A percentile compares a stretch with the other conserved stretches of the same genome.
Conservation (phyloP, 2,888 invertebrate species). For the Cinara cedri region DNA sequence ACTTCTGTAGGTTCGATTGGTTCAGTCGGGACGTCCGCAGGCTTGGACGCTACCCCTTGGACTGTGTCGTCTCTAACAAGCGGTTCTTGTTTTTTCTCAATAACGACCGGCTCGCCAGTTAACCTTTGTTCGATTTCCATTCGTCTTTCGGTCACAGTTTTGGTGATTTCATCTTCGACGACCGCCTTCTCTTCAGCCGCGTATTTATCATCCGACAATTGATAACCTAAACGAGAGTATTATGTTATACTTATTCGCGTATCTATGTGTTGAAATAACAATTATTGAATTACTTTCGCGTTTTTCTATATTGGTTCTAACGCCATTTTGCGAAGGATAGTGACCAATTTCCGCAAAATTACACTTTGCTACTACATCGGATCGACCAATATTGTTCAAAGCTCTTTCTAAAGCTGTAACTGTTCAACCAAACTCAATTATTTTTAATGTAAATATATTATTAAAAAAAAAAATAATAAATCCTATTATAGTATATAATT, state of each 20-base stretch:
- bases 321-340: slow-evolving; percentile 28
- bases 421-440: slow-evolving; percentile 59
- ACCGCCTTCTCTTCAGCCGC: slow-evolving; percentile 80
- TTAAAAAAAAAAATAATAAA: no score
- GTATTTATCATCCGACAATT: slow-evolving; percentile 75
- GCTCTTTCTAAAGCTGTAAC: slow-evolving; percentile 81
- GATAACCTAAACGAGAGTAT: slow-evolving; percentile 63
- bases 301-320: slow-evolving; percentile 20
- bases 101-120: slow-evolving; percentile 63
- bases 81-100: slow-evolving; percentile 60
- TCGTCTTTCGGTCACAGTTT: slow-evolving; percentile 77
- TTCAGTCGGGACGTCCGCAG: slow-evolving; percentile 36
- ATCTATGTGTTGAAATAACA: neutral
- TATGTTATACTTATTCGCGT: neutral
- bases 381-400: slow-evolving; percentile 82
- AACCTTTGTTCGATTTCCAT: slow-evolving; percentile 77
- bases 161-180: slow-evolving; percentile 69
- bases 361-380: slow-evolving; percentile 88
- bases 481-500: neutral
- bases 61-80: slow-evolving; percentile 26
- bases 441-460: neutral
- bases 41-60: slow-evolving; percentile 17
- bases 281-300: slow-evolving; percentile 57
- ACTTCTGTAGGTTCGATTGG: slow-evolving; percentile 60
- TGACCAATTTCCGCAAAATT: slow-evolving; percentile 64